Base-by-base conservation (phyloP, 2,797 vertebrate genomes). In the Pampus argenteus region DNA sequence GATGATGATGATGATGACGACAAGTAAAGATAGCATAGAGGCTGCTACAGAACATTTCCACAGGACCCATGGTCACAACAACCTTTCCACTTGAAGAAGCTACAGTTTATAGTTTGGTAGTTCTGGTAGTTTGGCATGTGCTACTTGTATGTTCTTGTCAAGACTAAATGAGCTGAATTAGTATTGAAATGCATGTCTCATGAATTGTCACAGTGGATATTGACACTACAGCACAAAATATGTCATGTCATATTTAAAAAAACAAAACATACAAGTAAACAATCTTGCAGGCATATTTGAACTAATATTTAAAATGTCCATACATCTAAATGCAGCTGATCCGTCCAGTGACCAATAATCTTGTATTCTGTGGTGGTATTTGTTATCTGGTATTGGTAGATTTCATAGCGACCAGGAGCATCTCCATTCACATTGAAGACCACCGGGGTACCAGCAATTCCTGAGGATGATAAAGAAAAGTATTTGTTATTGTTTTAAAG, bases 351-450 rank as follows among this genome's bases (percentile, higher is more conserved):
- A 57, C 97, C 97, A 0, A 99, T 97, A 88, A 96, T 96, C 91
- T 95, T 97, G 92, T 99, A 99, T 78, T 96, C 96, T 0, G 92
- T 93, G 0, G 91, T 95, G 79, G 91, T 92, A 14, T 96, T 97
- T 72, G 90, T 93, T 47, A 97, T 94, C 93, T 99, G 97, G 89
- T 99, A 99, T 83, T 99, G 97, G 90, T 97, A 99, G 91, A 99
- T 97, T 86, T 98, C 97, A 0, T 99, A 99, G 52, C 97, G 97
- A 14, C 97, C 97, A 0, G 97, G 97, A 0, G 97, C 96, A 0
- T 99, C 97, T 54, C 97, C 97, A 0, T 99, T 98, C 89, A 96
- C 95, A 0, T 98, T 99, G 92, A 98, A 99, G 0, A 96, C 94
- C 91, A 98, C 97, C 0, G 97, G 96, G 45, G 95, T 97, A 60